phyloP scores from a whole-genome alignment of 2,113 vertebrate genomes.

The Atherinomorus stipes region DNA sequence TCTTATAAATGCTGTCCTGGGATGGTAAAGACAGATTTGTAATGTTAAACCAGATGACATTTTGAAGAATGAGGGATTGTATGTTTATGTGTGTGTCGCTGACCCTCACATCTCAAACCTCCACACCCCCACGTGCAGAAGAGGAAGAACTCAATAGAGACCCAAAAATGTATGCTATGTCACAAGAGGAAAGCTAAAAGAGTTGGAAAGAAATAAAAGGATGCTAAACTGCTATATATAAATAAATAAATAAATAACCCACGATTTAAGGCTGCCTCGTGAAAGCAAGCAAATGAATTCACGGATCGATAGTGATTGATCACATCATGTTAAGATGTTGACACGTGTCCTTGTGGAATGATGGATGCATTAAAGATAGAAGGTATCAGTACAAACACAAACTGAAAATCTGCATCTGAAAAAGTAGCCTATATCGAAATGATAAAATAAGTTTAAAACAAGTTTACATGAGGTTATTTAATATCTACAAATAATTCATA shows the following conservation, averaged over 20 bases:
- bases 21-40: slow-evolving; percentile 1
- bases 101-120: background rate
- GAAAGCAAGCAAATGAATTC: slow-evolving; percentile 61
- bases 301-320: slow-evolving; percentile 79
- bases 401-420: background rate
- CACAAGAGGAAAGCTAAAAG: too few relatives aligned
- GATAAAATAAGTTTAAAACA: background rate
- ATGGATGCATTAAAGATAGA: slow-evolving; percentile 58
- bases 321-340: slow-evolving; percentile 64
- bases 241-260: background rate
- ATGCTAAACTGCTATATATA: background rate
- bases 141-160: background rate
- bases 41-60: slow-evolving; percentile 43
- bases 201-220: background rate
- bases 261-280: background rate
- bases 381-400: slow-evolving; percentile 9
- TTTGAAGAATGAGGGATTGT: background rate
- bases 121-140: background rate
- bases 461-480: too few relatives aligned
- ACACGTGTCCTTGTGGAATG: slow-evolving; percentile 61
- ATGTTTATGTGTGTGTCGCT: background rate
- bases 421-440: background rate
- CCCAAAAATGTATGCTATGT: background rate
- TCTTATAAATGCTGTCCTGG: slow-evolving; percentile 4
- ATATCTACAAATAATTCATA: too few relatives aligned